Evolutionary conservation across 2,797 vertebrate species (phyloP).

Genomic region (Chrysolophus pictus): DNA sequence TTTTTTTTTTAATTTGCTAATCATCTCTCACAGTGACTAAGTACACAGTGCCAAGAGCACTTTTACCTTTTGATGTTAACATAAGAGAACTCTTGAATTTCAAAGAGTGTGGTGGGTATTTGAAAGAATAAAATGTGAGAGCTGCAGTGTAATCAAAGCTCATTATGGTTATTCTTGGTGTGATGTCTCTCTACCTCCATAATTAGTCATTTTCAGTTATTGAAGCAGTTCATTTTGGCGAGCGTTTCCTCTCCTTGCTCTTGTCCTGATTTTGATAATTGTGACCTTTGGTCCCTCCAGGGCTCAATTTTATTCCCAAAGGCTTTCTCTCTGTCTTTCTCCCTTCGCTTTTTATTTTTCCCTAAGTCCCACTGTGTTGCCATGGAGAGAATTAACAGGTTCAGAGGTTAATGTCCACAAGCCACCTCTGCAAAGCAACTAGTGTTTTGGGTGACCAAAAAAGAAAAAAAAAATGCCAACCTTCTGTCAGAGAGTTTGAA

Average conservation of each 20-base stretch:
- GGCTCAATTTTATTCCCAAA: slow-evolving; percentile 3
- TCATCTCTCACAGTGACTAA: slow-evolving; percentile 74
- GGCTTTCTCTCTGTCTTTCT: neutral
- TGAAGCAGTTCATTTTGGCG: slow-evolving; percentile 54
- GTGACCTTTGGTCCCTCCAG: slow-evolving; percentile 21
- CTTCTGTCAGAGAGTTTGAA: neutral
- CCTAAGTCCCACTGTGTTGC: slow-evolving; percentile 35
- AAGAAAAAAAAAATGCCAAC: neutral
- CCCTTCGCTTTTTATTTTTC: neutral
- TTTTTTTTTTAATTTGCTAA: slow-evolving; percentile 69
- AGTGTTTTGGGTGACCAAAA: neutral
- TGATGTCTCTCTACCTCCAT: slow-evolving; percentile 68
- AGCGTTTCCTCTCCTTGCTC: slow-evolving; percentile 29
- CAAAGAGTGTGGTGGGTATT: slow-evolving; percentile 80
- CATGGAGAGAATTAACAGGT: slow-evolving; percentile 61
- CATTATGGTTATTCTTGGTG: slow-evolving; percentile 82
- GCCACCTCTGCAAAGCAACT: neutral
- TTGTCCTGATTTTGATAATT: slow-evolving; percentile 27
- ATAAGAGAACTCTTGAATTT: slow-evolving; percentile 84
- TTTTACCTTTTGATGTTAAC: slow-evolving; percentile 83
- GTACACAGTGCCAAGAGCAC: slow-evolving; percentile 58
- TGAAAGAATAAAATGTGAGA: slow-evolving; percentile 72
- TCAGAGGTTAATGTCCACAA: slow-evolving; percentile 10
- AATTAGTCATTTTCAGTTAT: slow-evolving; percentile 71
- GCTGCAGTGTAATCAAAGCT: slow-evolving; percentile 80